Evolutionary conservation across 1,140 invertebrate genomes (phyloP).

Genomic region (Wasmannia auropunctata): DNA sequence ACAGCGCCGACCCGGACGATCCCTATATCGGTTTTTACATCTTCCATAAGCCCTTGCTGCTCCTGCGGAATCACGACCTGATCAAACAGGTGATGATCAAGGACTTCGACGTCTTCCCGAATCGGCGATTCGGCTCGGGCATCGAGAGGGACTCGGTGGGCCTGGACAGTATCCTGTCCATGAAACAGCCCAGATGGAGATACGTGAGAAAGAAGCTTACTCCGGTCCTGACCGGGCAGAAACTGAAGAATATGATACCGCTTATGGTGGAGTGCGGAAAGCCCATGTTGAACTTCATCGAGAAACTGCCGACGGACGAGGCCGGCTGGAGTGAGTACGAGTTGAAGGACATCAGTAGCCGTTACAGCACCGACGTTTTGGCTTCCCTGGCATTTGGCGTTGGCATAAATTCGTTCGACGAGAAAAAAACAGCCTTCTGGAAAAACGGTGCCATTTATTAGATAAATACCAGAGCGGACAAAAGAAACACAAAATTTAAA

Average conservation of each 20-base stretch:
- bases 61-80: slow-evolving; percentile 82
- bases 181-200: slow-evolving; percentile 76
- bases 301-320: slow-evolving; percentile 45
- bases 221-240: slow-evolving; percentile 84
- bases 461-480: no score
- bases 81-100: slow-evolving; percentile 85
- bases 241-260: slow-evolving; percentile 84
- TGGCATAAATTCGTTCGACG: slow-evolving; percentile 78
- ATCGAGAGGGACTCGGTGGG: slow-evolving; percentile 70
- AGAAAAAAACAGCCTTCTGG: slow-evolving; percentile 79
- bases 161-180: slow-evolving; percentile 72
- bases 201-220: slow-evolving; percentile 84
- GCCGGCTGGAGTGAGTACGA: slow-evolving; percentile 68
- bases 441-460: no score
- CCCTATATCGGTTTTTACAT: slow-evolving; percentile 83
- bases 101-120: slow-evolving; percentile 85
- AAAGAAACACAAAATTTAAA: no score
- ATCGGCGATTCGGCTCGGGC: slow-evolving; percentile 80
- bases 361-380: slow-evolving; percentile 86
- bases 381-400: slow-evolving; percentile 86
- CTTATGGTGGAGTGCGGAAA: slow-evolving; percentile 79
- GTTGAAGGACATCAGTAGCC: slow-evolving; percentile 80
- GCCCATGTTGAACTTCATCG: slow-evolving; percentile 70
- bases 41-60: slow-evolving; percentile 79
- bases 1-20: slow-evolving; percentile 69